Evolutionary conservation across 2,888 invertebrate genomes (phyloP), one percentile per base, ranked within the genome.

Genomic region (Amblyjoppa fuscipennis): DNA sequence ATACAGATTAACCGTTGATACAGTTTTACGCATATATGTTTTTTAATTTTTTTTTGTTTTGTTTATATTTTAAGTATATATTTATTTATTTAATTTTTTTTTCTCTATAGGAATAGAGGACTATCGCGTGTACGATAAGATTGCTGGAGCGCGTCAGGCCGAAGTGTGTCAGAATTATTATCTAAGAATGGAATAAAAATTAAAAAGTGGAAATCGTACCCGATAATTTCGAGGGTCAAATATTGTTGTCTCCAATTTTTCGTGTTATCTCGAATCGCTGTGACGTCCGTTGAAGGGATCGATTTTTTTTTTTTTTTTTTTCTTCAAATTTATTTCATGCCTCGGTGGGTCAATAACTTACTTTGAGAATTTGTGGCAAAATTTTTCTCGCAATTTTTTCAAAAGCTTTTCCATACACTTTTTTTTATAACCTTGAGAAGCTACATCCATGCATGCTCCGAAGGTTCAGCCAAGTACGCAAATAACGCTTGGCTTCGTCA

Each of bases 141-240:
- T 64, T 34, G 64, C 31, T 64, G 64, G 64, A 34, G 64, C 64
- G 64, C 64, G 0, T 64, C 64, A n/a, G 64, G 34, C 64, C 34
- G 16, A 64, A 64, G 16, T 34, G n/a, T 34, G 16, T 34, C 64
- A 31, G 64, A 64, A 31, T 64, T 64, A 64, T 34, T 64, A 3
- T 16, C 4, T 6, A 34, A n/a, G 34, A 64, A 64, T 16, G 6
- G 6, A 64, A 31, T 2, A 31, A 64, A 16, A 34, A 1, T 41
- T 25, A 0, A 34, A 64, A 7, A 31, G 31, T 16, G 0, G 0
- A 31, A 61, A 31, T 3, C 13, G 3, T 31, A 3, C 31, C 25
- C 11, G 31, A 64, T 0, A 64, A 64, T 34, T 9, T 64, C 28
- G 28, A 28, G 2, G 2, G 59, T 31, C 16, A 13, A 61, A 5